phyloP scores from a whole-genome alignment of 2,888 invertebrate species.

The Boloria euphrosyne region DNA sequence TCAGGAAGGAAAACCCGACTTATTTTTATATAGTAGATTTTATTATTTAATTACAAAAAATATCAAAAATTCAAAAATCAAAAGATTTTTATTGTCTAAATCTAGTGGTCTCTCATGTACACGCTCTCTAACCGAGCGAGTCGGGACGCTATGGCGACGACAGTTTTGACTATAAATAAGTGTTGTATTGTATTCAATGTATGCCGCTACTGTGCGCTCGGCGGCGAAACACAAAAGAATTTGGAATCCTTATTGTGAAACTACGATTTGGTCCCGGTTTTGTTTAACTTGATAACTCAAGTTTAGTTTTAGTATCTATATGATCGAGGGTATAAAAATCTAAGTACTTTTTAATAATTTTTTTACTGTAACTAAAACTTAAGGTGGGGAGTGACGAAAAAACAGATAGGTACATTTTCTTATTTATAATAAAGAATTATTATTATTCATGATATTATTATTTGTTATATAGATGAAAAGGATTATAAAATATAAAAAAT shows the following conservation, averaged over 20 bases:
- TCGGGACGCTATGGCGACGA: constrained; percentile 76
- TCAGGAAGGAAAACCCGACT: too few relatives aligned
- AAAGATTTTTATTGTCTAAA: background rate
- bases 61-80: too few relatives aligned
- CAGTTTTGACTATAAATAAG: constrained; percentile 82
- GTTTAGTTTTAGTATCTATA: constrained; percentile 32
- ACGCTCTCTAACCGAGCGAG: constrained; percentile 50
- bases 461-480: too few relatives aligned
- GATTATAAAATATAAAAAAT: too few relatives aligned
- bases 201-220: constrained; percentile 70
- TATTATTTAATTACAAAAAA: too few relatives aligned
- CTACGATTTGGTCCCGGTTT: constrained; percentile 47
- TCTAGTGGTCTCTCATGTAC: constrained; percentile 39
- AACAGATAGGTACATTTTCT: too few relatives aligned
- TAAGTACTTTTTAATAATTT: too few relatives aligned
- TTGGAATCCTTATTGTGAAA: constrained; percentile 68
- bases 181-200: constrained; percentile 81
- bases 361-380: too few relatives aligned
- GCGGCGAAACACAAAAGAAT: constrained; percentile 78
- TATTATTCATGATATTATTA: too few relatives aligned
- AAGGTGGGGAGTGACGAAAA: too few relatives aligned
- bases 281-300: constrained; percentile 30
- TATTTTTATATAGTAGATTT: too few relatives aligned
- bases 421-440: too few relatives aligned
- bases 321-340: background rate